Base-by-base conservation (phyloP, 1,140 invertebrate genomes). In the Hyles vespertilio region DNA sequence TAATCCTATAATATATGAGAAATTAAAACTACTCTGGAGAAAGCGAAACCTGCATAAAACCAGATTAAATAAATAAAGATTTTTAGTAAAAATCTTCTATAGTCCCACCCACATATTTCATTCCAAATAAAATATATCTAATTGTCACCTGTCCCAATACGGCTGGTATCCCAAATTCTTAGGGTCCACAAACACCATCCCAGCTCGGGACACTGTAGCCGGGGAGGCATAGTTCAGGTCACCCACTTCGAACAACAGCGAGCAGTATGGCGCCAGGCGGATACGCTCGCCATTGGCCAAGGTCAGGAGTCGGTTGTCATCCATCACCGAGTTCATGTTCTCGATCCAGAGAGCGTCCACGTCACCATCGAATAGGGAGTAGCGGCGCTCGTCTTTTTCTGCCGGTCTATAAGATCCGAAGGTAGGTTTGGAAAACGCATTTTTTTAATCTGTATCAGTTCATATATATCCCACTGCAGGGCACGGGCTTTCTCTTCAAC, bases 271-370 rank as follows among this genome's bases (percentile, higher is more conserved):
- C 64, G 94, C 92, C 22, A 98, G 88, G 48, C 95, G 91, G 32
- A 98, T 97, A 58, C 96, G 90, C 78, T 98, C 96, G 53, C 96
- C 96, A 86, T 98, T 98, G 0, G 96, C 95, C 61, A 98, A 88
- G 0, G 96, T 98, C 48, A 98, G 80, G 49, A 98, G 82, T 79
- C 94, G 95, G 78, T 98, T 98, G 82, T 98, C 96, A 79, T 98
- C 97, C 96, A 98, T 98, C 5, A 98, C 96, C 1, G 96, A 97
- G 87, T 98, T 98, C 96, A 98, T 97, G 84, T 98, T 98, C 89
- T 98, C 96, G 65, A 98, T 96, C 96, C 96, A 98, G 5, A 97
- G 87, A 5, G 96, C 94, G 90, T 98, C 97, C 3, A 98, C 95
- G 77, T 98, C 96, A 5, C 97, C 97, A 80, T 98, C 97, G 89